Base-by-base conservation (phyloP, 92 coral and sea anemone species). In the Chrysogorgia sp. region DNA sequence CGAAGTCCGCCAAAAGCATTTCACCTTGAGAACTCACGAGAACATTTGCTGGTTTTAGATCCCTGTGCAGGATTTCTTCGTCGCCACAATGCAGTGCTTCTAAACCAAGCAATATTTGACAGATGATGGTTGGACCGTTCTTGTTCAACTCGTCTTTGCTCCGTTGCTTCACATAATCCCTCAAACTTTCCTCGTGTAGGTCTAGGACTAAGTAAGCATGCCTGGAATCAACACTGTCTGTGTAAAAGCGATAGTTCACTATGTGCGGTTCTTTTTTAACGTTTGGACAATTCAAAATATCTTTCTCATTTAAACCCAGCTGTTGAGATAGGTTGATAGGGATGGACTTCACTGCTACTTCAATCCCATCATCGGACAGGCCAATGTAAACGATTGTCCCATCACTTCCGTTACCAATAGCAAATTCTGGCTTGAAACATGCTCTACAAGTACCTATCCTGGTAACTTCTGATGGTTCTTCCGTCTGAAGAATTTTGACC, bases 201-300 rank as follows among this genome's bases (percentile, higher is more conserved):
- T 60, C 66, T 20, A 60, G 34, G 17, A 60, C 66, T 60, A 60
- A 28, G 34, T 60, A 9, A 2, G 66, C 66, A 26, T 60, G 15
- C 34, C 17, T 28, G 34, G 17, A 4, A 60, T 60, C 66, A 7
- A 28, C 34, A 2, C 21, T 31, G 1, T 60, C 43, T 37, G 43
- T 21, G 40, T 60, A 60, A 28, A 60, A 60, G 66, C 66, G 66
- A 60, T 60, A 60, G 62, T 56, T 56, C 29, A 56, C 29, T 7
- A 56, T 56, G 62, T 56, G 29, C 12, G 22, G 22, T 56, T 60
- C 66, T 26, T 60, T 60, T 24, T 34, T 31, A 0, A 60, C 66
- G 17, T 60, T 23, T 26, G 35, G 15, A 26, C 40, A 26, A 30
- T 60, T 60, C 40, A 60, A 60, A 3, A 60, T 60, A 0, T 60